These are phyloP conservation scores for Meta bourneti DNA, from an alignment of 2,888 invertebrate genomes.

Conservation along the genomic window DNA sequence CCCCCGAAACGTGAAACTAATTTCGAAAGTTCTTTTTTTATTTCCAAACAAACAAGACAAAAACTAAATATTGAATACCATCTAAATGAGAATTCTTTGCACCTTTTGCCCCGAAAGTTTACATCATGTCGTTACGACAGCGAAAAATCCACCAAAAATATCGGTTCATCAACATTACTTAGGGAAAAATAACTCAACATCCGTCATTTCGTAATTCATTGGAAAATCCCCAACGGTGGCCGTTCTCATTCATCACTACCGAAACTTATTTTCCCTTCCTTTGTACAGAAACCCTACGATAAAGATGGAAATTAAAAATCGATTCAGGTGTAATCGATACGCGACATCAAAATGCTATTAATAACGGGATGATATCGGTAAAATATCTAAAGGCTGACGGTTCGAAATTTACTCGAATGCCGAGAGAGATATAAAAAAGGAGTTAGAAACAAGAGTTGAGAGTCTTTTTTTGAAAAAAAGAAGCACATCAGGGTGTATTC, in stretches of 20 bases:
- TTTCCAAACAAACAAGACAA: background rate
- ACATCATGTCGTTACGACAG: background rate
- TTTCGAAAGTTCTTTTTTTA: background rate
- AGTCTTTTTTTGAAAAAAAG: background rate
- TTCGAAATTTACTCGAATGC: conserved; percentile 10
- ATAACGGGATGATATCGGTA: conserved; percentile 57
- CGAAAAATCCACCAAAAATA: conserved; percentile 30
- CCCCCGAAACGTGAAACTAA: background rate
- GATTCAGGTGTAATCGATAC: conserved; percentile 52
- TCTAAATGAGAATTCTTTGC: background rate
- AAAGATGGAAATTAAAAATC: conserved; percentile 67
- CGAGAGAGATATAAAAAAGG: background rate
- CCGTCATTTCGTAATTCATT: conserved; percentile 53
- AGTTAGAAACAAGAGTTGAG: conserved; percentile 26
- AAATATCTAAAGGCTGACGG: conserved; percentile 37
- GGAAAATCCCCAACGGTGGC: conserved; percentile 40
- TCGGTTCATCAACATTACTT: conserved; percentile 46
- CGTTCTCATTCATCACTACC: conserved; percentile 45
- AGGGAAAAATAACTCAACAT: conserved; percentile 37
- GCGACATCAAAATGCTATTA: conserved; percentile 70
- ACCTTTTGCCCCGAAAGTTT: background rate
- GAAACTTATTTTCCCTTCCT: conserved; percentile 43
- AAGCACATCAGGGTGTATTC: background rate
- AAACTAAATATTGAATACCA: background rate
- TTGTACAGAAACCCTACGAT: conserved; percentile 25